Evolutionary conservation across 1,140 invertebrate species (phyloP), one percentile per base, ranked within the genome.

Genomic region (Drosophila carrolli): DNA sequence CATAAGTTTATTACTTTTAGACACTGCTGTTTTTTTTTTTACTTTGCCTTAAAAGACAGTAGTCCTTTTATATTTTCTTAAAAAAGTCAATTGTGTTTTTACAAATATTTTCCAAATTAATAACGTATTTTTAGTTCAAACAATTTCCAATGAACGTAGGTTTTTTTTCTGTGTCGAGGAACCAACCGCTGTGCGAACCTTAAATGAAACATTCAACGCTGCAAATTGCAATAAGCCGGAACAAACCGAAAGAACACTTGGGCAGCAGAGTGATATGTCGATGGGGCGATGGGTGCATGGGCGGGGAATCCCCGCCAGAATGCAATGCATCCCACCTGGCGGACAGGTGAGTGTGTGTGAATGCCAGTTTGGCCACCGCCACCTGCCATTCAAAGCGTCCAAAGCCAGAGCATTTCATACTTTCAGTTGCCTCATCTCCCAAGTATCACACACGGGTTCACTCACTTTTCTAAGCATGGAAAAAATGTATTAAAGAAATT

Each of bases 281-380:
- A 32, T 32, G 29, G 29, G 29, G 29, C 7, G 29, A 8, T 32
- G 29, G 9, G 10, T 23, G 11, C 27, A n/a, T 40, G 23, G 23
- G 13, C 13, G 3, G 43, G 14, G 55, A 62, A 32, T 35, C 8
- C 13, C 46, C 10, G 37, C 4, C 27, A 41, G 38, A 23, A 65
- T 67, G 46, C 46, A 35, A 44, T n/a, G 65, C 60, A 67, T 67
- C 27, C 60, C 59, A 51, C n/a, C 29, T 44, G 60, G 29, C 14
- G 63, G 40, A 67, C 29, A 48, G 55, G n/a, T 27, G 35, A 47
- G 54, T 57, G 61, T 19, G 27, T 19, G 27, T 19, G 54, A 47
- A 35, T 14, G 44, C 47, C 60, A 50, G 37, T 51, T 48, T 60
- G 63, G 44, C 37, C 54, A 58, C 54, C 35, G 53, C 41, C 61